phyloP scores from a whole-genome alignment of 2,888 invertebrate genomes.

The Clepsis dumicolana region DNA sequence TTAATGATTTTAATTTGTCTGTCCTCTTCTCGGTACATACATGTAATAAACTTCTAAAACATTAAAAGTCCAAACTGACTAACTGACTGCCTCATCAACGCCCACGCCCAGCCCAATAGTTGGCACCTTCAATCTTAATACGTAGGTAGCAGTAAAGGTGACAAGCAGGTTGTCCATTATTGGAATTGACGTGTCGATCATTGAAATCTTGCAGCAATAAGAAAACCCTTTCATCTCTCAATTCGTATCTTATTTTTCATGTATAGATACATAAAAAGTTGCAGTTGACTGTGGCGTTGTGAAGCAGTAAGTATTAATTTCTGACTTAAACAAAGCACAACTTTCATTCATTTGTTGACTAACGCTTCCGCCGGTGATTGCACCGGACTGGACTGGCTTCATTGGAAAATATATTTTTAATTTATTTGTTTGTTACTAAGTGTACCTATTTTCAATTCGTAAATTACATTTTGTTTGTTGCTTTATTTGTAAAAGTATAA shows the following conservation, averaged over 20 bases:
- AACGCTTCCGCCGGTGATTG: not conserved
- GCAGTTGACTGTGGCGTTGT: not conserved
- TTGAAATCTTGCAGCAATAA: not conserved
- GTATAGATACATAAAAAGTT: not conserved
- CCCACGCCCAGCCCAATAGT: too few species aligned
- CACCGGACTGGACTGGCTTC: not conserved
- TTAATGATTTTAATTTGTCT: too few species aligned
- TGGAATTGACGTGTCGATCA: too few species aligned
- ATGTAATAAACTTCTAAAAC: too few species aligned
- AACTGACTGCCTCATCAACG: too few species aligned
- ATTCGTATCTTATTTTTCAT: not conserved
- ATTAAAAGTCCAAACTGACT: too few species aligned
- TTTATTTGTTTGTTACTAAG: not conserved
- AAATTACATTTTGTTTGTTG: not conserved
- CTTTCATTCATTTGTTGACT: slow-evolving; percentile 9
- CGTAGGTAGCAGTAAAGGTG: too few species aligned
- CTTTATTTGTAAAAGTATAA: not conserved
- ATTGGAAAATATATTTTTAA: slow-evolving; percentile 1
- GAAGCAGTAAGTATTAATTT: not conserved
- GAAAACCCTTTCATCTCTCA: not conserved
- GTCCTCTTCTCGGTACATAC: too few species aligned
- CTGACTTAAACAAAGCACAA: not conserved
- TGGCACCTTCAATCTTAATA: too few species aligned
- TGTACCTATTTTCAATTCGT: not conserved
- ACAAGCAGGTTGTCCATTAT: too few species aligned